Conservation (phyloP, 2,113 vertebrate genomes). For the Platanista minor region DNA sequence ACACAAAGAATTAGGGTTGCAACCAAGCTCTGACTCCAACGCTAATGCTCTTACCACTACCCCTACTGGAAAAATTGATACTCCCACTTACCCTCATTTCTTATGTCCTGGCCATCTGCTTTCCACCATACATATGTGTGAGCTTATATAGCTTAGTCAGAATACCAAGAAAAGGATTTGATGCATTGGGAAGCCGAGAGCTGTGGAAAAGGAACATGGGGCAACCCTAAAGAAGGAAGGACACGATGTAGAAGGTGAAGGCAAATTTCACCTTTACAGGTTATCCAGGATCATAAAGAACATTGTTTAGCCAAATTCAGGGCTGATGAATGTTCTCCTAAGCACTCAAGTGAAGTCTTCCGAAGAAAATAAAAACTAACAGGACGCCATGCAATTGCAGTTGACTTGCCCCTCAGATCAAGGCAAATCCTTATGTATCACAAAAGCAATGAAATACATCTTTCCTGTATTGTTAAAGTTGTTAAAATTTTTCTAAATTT, state of each 20-base stretch:
- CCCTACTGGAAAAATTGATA: neutral
- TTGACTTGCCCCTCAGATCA: neutral
- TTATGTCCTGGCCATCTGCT: neutral
- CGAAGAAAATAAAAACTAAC: neutral
- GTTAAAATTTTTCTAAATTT: neutral
- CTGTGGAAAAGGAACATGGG: neutral
- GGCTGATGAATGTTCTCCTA: neutral
- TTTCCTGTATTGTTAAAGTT: neutral
- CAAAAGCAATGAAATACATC: neutral
- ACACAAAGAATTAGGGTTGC: neutral
- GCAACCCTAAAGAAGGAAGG: neutral
- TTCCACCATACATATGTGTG: neutral
- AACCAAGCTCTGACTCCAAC: neutral
- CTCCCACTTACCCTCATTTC: neutral
- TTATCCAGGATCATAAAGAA: neutral
- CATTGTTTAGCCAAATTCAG: neutral
- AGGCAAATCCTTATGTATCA: neutral
- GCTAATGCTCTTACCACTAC: neutral
- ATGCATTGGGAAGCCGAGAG: neutral
- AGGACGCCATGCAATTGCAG: neutral
- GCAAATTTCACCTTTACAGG: neutral
- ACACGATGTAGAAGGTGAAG: neutral
- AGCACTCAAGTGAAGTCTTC: neutral
- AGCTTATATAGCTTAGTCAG: neutral
- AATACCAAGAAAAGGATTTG: neutral